These are phyloP conservation scores for Ennomos fuscantarius DNA, from an alignment of 2,888 invertebrate genomes.

Conservation along the genomic window DNA sequence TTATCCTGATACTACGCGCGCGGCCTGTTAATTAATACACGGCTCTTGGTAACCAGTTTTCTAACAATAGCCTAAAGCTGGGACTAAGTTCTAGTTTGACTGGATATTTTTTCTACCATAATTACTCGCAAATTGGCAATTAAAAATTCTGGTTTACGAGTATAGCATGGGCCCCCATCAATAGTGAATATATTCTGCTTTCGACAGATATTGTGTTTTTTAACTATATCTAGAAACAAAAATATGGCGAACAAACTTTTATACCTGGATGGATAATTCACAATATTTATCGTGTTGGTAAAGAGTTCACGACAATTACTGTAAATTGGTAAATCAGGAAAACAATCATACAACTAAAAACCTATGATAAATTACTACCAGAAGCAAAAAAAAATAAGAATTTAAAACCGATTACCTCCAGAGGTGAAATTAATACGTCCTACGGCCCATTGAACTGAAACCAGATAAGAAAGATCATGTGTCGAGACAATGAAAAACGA, in stretches of 20 bases:
- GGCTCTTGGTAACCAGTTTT: slow-evolving; percentile 18
- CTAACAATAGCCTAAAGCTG: slow-evolving; percentile 22
- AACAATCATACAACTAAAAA: too few species aligned
- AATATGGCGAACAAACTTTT: too few species aligned
- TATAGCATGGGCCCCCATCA: slow-evolving; percentile 4
- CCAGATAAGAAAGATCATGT: slow-evolving; percentile 33
- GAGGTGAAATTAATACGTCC: slow-evolving; percentile 29
- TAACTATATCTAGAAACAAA: too few species aligned
- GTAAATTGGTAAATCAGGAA: too few species aligned
- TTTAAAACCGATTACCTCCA: slow-evolving; percentile 20
- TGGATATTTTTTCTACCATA: slow-evolving; percentile 15
- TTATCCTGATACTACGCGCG: too few species aligned
- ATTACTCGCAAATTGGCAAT: slow-evolving; percentile 7
- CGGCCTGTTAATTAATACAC: background rate
- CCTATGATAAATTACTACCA: too few species aligned
- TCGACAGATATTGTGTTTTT: too few species aligned
- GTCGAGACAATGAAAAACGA: slow-evolving; percentile 38
- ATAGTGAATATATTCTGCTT: background rate
- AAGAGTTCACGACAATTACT: too few species aligned
- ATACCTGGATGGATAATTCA: too few species aligned
- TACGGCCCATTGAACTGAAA: slow-evolving; percentile 33
- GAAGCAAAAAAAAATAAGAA: background rate
- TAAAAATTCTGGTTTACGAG: slow-evolving; percentile 11
- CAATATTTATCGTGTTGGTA: too few species aligned
- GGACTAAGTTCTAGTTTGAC: slow-evolving; percentile 13